Percentiles rank a stretch among this genome's conserved stretches.
These are phyloP conservation scores for Delphinus delphis DNA, from an alignment of 2,113 vertebrate species.

Conservation along the genomic window DNA sequence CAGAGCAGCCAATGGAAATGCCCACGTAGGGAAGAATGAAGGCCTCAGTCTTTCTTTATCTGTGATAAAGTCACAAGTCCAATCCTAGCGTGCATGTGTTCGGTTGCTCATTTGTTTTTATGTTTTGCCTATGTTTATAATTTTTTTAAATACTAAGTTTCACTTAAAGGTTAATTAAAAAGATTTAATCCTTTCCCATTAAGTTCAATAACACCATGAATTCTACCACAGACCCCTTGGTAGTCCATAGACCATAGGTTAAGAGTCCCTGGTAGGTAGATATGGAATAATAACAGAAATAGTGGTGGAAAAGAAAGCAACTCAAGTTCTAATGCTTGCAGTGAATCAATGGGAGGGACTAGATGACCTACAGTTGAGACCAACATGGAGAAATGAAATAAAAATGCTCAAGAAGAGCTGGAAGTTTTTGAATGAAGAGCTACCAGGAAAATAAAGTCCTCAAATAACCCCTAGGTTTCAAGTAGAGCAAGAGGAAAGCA, in stretches of 20 bases:
- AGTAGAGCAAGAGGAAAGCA: constrained; percentile 55
- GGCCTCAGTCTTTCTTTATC: not conserved
- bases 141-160: constrained; percentile 44
- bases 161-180: constrained; percentile 36
- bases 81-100: not conserved
- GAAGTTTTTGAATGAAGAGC: constrained; percentile 61
- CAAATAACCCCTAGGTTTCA: constrained; percentile 60
- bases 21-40: rapidly evolving
- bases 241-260: not conserved
- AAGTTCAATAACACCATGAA: not conserved
- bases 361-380: not conserved
- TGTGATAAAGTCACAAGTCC: not conserved
- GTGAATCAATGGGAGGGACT: not conserved
- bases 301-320: not conserved
- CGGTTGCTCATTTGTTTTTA: not conserved
- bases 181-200: not conserved
- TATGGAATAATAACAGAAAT: not conserved
- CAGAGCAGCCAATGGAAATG: not conserved
- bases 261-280: not conserved
- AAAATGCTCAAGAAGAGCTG: constrained; percentile 49
- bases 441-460: constrained; percentile 59
- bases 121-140: not conserved
- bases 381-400: constrained; percentile 43
- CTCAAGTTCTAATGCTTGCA: not conserved
- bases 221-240: not conserved